phyloP scores from a whole-genome alignment of 1,140 invertebrate genomes.

The Choristoneura fumiferana region DNA sequence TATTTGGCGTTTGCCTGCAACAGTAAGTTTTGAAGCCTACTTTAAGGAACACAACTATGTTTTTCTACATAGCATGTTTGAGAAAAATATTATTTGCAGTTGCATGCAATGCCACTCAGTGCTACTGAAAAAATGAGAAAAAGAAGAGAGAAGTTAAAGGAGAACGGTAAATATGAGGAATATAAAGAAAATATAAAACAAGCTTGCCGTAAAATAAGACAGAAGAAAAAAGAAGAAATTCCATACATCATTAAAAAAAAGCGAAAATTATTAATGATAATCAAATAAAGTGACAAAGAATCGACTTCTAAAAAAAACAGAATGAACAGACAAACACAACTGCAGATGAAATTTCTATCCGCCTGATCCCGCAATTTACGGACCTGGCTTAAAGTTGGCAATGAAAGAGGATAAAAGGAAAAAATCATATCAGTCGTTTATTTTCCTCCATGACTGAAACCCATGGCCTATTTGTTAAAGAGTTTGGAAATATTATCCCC shows the following conservation, averaged over 20 bases:
- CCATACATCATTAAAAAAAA: background rate
- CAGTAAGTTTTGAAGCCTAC: too few relatives aligned
- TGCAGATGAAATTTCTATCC: background rate
- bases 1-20: too few relatives aligned
- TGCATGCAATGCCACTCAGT: background rate
- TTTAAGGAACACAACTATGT: too few relatives aligned
- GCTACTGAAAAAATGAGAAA: background rate
- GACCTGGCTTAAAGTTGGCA: background rate
- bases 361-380: background rate
- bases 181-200: background rate
- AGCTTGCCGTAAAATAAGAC: background rate
- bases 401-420: background rate
- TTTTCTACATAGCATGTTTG: too few relatives aligned
- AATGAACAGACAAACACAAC: background rate
- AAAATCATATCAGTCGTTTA: background rate
- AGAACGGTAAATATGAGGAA: background rate
- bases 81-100: too few relatives aligned
- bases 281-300: background rate
- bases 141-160: background rate
- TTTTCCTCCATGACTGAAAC: background rate
- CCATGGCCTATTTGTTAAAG: background rate
- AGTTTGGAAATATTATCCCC: background rate
- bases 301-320: background rate
- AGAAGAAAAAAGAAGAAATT: background rate
- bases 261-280: background rate